Evolutionary conservation across 2,113 vertebrate species (phyloP), one percentile per base, ranked within the genome.

Genomic region (Corythoichthys intestinalis): DNA sequence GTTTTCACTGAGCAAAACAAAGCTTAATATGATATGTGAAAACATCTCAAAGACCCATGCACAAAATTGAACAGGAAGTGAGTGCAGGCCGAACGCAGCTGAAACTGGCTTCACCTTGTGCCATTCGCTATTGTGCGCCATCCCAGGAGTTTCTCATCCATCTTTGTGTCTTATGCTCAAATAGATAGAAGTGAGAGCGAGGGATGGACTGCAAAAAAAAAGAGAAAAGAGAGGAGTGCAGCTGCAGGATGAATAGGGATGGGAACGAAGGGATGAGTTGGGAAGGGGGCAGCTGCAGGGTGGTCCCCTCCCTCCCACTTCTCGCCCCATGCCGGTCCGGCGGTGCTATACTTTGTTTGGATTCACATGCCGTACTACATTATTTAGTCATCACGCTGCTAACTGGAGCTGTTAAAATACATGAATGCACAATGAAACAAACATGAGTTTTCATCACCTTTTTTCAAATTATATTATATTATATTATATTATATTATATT

Each of bases 71-170:
- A 71, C 76, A 69, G 52, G 72, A 58, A 39, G 68, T 44, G 73
- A 66, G 50, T 79, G 74, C 68, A 83, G 72, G 86, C 77, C 78
- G 73, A 84, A 81, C 83, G 88, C 91, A 91, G 90, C 90, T 90
- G 91, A 91, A 87, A 84, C 85, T 90, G 1, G 89, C 91, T 28
- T 96, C 96, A 98, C 97, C 97, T 98, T 98, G 95, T 94, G 95
- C 94, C 95, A 93, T 93, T 93, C 92, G 86, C 95, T 94, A 95
- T 99, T 98, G 95, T 97, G 94, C 89, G 88, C 67, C 93, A 91
- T 94, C 94, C 94, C 94, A 95, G 94, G 94, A 96, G 94, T 93
- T 94, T 95, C 95, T 95, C 94, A 99, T 98, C 95, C 94, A 99
- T 99, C 96, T 98, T 98, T 94, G 93, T 95, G 94, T 97, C 95